Conservation (phyloP, 2,113 vertebrate species). For the Ptilonorhynchus violaceus region DNA sequence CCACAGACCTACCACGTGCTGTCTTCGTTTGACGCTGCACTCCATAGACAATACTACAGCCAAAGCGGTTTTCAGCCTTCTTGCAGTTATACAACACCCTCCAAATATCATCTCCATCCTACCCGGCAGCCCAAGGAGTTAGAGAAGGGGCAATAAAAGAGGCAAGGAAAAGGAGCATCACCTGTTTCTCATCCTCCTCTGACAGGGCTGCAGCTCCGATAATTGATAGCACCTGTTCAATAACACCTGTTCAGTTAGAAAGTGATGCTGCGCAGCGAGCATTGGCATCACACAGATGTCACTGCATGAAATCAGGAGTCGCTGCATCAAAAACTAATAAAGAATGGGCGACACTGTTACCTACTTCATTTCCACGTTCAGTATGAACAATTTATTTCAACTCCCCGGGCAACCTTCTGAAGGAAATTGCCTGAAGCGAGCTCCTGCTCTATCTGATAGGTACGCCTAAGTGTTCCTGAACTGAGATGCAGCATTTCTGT, state of each 20-base stretch:
- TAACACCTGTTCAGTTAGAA: background rate
- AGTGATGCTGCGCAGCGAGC: background rate
- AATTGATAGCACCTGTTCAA: background rate
- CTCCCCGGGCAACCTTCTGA: background rate
- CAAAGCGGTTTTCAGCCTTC: background rate
- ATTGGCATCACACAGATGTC: background rate
- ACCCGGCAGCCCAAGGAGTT: accelerated
- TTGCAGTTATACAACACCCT: background rate
- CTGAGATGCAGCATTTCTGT: background rate
- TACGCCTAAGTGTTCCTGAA: background rate
- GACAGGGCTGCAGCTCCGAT: background rate
- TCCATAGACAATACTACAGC: accelerated
- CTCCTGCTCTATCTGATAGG: background rate
- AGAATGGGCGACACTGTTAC: background rate
- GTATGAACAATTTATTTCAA: background rate
- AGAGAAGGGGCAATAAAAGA: background rate
- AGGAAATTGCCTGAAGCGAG: background rate
- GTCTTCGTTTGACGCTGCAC: background rate
- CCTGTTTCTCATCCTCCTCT: background rate
- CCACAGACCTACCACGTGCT: background rate
- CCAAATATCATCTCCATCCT: accelerated
- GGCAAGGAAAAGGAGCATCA: background rate
- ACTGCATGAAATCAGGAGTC: background rate
- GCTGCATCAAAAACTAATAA: background rate
- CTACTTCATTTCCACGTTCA: background rate